phyloP scores from a whole-genome alignment of 2,113 vertebrate genomes.

The Embiotoca jacksoni region DNA sequence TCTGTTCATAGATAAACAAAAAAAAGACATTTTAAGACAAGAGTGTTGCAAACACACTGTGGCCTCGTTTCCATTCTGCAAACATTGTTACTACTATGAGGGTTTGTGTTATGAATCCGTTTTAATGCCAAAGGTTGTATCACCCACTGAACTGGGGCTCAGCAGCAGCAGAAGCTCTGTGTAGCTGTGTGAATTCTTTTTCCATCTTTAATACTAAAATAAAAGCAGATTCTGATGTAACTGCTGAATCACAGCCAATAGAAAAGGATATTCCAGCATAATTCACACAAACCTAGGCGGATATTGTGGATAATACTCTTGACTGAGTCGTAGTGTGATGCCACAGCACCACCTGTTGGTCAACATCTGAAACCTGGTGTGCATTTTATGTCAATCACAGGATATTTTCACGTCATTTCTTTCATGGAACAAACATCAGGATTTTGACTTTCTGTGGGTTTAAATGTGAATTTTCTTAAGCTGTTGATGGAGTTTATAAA shows the following conservation, averaged over 20 bases:
- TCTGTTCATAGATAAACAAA: neutral
- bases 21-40: constrained; percentile 18
- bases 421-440: neutral
- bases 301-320: constrained; percentile 5
- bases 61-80: constrained; percentile 40
- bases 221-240: constrained; percentile 62
- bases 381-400: neutral
- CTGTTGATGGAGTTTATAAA: no score
- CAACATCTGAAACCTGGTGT: neutral
- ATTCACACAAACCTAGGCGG: constrained; percentile 35
- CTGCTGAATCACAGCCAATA: constrained; percentile 51
- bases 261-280: constrained; percentile 26
- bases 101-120: constrained; percentile 16
- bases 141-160: constrained; percentile 26
- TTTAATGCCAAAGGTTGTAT: constrained; percentile 41
- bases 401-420: neutral
- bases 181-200: constrained; percentile 31
- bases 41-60: constrained; percentile 35
- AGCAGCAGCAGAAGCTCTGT: neutral
- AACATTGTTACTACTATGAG: constrained; percentile 1
- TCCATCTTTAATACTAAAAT: constrained; percentile 38
- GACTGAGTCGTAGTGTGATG: neutral
- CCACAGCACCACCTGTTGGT: constrained; percentile 73
- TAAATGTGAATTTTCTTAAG: neutral
- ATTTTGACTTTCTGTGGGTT: neutral